Evolutionary conservation across 2,113 vertebrate species (phyloP).

Genomic region (Ivindomyrus marchei): DNA sequence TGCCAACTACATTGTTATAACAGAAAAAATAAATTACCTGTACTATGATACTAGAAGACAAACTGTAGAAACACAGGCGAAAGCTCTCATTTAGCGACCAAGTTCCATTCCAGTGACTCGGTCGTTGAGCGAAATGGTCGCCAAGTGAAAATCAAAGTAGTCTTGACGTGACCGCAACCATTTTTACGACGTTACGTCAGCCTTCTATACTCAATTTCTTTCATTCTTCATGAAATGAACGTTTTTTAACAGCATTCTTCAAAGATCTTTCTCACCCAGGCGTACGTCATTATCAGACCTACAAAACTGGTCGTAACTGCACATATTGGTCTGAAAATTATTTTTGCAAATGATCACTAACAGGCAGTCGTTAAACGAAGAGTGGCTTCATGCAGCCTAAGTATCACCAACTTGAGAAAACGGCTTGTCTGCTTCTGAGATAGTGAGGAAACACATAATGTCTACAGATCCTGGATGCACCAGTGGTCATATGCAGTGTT

Average conservation of each 20-base stretch:
- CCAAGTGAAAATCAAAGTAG: too few species aligned
- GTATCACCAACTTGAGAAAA: background rate
- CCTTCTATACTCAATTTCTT: background rate
- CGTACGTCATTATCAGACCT: background rate
- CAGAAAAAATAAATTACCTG: background rate
- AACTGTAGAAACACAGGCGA: background rate
- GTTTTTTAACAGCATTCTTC: background rate
- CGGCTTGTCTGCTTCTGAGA: background rate
- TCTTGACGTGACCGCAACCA: background rate
- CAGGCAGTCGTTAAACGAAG: background rate
- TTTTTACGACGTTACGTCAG: background rate
- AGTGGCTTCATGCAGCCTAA: background rate
- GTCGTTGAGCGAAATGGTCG: too few species aligned
- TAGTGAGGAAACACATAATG: background rate
- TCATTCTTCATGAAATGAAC: too few species aligned
- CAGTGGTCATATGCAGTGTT: background rate
- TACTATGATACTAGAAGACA: background rate
- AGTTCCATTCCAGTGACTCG: too few species aligned
- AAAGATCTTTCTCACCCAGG: background rate
- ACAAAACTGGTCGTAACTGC: background rate
- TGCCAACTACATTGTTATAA: background rate
- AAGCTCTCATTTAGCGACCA: too few species aligned
- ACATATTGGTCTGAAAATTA: background rate
- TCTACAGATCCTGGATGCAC: background rate
- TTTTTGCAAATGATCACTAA: background rate